Evolutionary conservation across 2,113 vertebrate species (phyloP).

Genomic region (Cricetomys ansorgei): DNA sequence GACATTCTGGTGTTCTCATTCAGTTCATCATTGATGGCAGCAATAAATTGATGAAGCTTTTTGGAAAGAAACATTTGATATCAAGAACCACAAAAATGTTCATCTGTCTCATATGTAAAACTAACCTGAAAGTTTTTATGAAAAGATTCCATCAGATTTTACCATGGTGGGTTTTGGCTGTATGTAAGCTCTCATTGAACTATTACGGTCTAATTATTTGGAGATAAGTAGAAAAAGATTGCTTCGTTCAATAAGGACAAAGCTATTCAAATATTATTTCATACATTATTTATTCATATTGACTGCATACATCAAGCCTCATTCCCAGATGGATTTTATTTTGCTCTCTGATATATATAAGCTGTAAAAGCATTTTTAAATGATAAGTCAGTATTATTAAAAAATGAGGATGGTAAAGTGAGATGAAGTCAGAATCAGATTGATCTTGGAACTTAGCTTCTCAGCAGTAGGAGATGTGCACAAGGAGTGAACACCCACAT

Average conservation of each 20-base stretch:
- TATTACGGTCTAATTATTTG: not conserved
- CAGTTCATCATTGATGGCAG: not conserved
- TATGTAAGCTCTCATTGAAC: not conserved
- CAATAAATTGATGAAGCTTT: conserved; percentile 30
- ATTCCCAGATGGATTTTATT: not conserved
- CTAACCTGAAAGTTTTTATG: not conserved
- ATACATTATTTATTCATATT: conserved; percentile 24
- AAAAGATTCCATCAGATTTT: conserved; percentile 27
- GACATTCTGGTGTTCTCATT: not conserved
- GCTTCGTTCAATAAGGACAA: conserved; percentile 20
- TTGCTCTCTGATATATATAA: conserved; percentile 2
- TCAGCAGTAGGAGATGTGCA: not conserved
- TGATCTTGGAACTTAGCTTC: not conserved
- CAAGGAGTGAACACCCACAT: not conserved
- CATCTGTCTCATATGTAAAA: conserved; percentile 36
- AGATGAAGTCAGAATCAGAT: not conserved
- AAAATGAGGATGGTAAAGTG: conserved; percentile 12
- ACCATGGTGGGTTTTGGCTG: not conserved
- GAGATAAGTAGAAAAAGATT: not conserved
- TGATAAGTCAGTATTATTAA: conserved; percentile 6
- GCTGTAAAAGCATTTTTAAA: not conserved
- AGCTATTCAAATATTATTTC: conserved; percentile 8
- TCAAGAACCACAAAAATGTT: conserved; percentile 36
- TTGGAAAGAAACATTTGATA: not conserved
- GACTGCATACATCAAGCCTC: not conserved